A percentile compares a stretch with the other conserved stretches of the same genome.
These are phyloP conservation scores for Lithosia quadra DNA, from an alignment of 2,888 invertebrate species.

Conservation along the genomic window DNA sequence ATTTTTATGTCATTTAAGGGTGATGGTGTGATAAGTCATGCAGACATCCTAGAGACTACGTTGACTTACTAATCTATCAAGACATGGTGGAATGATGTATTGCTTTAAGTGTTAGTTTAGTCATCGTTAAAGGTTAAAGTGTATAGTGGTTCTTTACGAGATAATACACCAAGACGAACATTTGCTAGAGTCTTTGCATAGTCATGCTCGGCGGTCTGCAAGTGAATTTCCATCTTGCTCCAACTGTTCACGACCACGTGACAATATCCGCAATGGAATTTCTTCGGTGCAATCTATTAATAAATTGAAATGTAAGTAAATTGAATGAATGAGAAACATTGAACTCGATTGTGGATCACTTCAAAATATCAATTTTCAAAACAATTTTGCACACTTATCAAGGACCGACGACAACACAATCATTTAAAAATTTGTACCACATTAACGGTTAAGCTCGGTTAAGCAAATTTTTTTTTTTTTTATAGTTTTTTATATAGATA, in stretches of 20 bases:
- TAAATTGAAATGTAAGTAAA: background rate
- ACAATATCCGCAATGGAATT: slow-evolving; percentile 67
- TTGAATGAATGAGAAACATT: too few relatives aligned
- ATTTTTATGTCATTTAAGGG: too few relatives aligned
- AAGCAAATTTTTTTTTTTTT: too few relatives aligned
- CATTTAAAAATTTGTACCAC: too few relatives aligned
- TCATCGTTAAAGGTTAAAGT: background rate
- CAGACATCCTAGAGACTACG: background rate
- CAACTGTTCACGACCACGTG: slow-evolving; percentile 49
- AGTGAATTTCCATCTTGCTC: slow-evolving; percentile 49
- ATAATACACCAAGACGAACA: background rate
- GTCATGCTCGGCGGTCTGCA: slow-evolving; percentile 46
- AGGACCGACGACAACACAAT: too few relatives aligned
- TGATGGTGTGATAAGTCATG: too few relatives aligned
- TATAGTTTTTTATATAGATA: too few relatives aligned
- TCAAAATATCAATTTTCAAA: too few relatives aligned
- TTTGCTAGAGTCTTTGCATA: background rate
- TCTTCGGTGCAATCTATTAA: slow-evolving; percentile 52
- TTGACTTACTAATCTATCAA: background rate
- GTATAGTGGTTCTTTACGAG: background rate
- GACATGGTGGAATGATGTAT: too few relatives aligned
- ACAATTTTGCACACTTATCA: too few relatives aligned
- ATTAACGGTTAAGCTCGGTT: too few relatives aligned
- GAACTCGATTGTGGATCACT: too few relatives aligned
- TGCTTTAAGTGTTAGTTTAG: background rate